A percentile compares a stretch with the other conserved stretches of the same genome.
Conservation (phyloP, 30 jellyfish, hydroid and myxozoan species). For the Cassiopea xamachana region DNA sequence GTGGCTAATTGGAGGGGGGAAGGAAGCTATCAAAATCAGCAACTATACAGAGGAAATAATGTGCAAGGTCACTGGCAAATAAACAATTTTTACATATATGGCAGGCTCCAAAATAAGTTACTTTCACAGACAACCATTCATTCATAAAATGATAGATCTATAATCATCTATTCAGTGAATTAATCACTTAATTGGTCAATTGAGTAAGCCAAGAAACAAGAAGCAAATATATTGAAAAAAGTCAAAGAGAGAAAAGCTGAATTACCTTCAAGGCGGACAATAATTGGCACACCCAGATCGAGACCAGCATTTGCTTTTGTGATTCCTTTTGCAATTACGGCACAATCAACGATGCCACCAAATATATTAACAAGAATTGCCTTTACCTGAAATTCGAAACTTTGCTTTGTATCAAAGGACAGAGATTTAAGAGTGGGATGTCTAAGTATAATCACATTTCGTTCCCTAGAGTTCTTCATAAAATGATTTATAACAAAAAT, state of each 20-base stretch:
- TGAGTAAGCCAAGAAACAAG: neutral
- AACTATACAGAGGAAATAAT: no score
- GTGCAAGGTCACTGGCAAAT: no score
- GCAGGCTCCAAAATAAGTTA: no score
- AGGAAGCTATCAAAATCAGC: no score
- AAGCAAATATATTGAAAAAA: neutral
- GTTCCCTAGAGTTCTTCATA: no score
- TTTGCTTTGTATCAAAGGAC: neutral
- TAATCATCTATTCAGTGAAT: neutral
- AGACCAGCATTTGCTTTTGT: constrained; percentile 95
- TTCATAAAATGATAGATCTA: no score
- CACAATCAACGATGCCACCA: constrained; percentile 99
- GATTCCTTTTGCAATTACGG: constrained; percentile 98
- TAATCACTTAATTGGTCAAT: neutral
- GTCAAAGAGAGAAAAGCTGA: neutral
- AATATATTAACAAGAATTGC: constrained; percentile 96
- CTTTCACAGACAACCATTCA: no score
- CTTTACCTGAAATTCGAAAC: constrained; percentile 72
- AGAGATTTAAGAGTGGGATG: no score
- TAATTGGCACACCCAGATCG: constrained; percentile 86
- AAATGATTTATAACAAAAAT: no score
- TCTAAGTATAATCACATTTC: no score
- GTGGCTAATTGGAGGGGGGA: no score
- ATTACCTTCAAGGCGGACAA: constrained; percentile 97
- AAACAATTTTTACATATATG: no score